A percentile compares a stretch with the other conserved stretches of the same genome.
Conservation (phyloP, 2,797 vertebrate genomes). For the Uromys caudimaculatus region DNA sequence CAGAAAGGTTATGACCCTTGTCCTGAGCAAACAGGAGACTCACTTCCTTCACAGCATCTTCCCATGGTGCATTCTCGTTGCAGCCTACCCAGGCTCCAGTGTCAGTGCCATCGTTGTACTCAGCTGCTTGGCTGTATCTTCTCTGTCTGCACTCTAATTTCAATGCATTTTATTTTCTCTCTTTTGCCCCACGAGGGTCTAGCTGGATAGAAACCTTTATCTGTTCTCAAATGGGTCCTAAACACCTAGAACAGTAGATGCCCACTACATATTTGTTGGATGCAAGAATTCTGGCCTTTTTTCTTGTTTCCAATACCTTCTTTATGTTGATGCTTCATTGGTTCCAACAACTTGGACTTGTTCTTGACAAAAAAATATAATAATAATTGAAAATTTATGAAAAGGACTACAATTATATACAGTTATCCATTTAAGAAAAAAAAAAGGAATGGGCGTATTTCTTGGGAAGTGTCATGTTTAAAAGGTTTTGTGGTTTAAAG, state of each 20-base stretch:
- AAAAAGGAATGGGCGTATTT: constrained; percentile 36
- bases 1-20: neutral
- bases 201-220: neutral
- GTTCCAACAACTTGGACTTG: constrained; percentile 9
- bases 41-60: neutral
- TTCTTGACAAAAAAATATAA: constrained; percentile 46
- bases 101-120: neutral
- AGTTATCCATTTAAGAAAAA: constrained; percentile 35
- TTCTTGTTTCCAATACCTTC: neutral
- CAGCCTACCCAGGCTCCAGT: neutral
- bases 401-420: constrained; percentile 4
- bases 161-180: neutral
- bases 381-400: constrained; percentile 28
- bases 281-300: neutral
- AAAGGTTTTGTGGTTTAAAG: neutral
- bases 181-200: neutral
- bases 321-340: neutral
- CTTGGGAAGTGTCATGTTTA: constrained; percentile 16
- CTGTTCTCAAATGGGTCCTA: neutral
- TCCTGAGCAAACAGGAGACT: neutral
- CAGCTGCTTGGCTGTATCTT: neutral
- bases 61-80: neutral
- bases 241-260: neutral
- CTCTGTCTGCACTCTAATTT: neutral
- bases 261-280: neutral